These are phyloP conservation scores for Xylocopa sonorina DNA, from an alignment of 1,140 invertebrate species.

Conservation along the genomic window DNA sequence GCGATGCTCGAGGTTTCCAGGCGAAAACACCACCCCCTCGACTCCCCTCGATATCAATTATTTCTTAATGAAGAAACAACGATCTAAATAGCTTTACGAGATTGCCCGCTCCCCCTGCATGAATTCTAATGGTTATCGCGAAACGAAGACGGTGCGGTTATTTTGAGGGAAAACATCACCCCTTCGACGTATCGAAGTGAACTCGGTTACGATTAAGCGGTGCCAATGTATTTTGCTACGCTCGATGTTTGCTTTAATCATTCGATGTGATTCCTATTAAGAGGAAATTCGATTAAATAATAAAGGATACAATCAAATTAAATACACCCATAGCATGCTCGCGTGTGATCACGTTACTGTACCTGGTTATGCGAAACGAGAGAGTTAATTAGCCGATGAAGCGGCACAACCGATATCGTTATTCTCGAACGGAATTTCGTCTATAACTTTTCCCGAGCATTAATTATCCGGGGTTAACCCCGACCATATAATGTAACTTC, in stretches of 20 bases:
- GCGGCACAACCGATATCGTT: background rate
- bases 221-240: background rate
- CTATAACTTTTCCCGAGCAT: constrained; percentile 1
- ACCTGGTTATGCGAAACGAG: background rate
- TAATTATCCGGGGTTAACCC: background rate
- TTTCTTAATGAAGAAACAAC: constrained; percentile 9
- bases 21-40: background rate
- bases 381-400: background rate
- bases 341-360: too few species aligned
- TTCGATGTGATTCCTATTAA: too few species aligned
- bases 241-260: background rate
- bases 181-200: background rate
- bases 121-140: background rate
- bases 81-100: background rate
- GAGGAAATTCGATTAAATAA: too few species aligned
- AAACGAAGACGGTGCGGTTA: background rate
- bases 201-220: background rate
- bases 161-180: background rate
- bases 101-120: background rate
- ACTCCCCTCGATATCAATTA: background rate
- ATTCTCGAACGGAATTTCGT: background rate
- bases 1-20: constrained; percentile 3
- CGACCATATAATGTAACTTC: background rate
- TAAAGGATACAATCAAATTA: too few species aligned
- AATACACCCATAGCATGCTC: too few species aligned